Percentiles rank a stretch among this genome's conserved stretches.
Evolutionary conservation across 2,797 vertebrate genomes (phyloP).

Genomic region (Gastrophryne carolinensis): DNA sequence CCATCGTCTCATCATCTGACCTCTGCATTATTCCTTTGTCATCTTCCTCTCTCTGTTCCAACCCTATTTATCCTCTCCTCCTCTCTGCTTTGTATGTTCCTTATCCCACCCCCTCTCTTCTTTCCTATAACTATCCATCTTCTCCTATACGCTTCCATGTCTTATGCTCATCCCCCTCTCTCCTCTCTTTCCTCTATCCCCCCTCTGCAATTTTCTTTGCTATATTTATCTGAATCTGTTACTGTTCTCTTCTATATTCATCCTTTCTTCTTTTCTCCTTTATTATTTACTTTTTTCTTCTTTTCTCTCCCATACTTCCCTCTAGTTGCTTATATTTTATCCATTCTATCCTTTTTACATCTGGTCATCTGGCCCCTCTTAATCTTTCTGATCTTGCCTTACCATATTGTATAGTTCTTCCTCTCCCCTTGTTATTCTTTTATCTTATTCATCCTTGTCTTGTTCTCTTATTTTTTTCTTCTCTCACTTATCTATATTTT

Average conservation of each 20-base stretch:
- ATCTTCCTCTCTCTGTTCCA: neutral
- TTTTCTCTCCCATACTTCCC: neutral
- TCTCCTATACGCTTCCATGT: neutral
- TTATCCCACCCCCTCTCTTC: neutral
- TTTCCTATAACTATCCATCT: neutral
- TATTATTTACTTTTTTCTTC: neutral
- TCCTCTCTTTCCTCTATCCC: too few species aligned
- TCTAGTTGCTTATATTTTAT: too few species aligned
- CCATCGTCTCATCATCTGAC: neutral
- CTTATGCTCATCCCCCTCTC: neutral
- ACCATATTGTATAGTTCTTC: neutral
- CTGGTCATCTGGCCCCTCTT: neutral
- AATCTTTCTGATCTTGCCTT: neutral
- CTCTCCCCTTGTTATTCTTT: too few species aligned
- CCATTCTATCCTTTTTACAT: too few species aligned
- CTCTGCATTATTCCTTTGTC: neutral
- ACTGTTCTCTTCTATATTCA: too few species aligned
- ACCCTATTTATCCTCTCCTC: neutral
- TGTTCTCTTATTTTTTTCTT: too few species aligned
- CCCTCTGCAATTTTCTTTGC: too few species aligned
- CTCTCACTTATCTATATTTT: too few species aligned
- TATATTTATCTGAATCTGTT: too few species aligned
- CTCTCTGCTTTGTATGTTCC: too few species aligned
- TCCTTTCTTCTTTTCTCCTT: neutral
- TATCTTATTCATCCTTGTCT: too few species aligned